Base-by-base conservation (phyloP, 2,888 invertebrate genomes). In the Saturnia pavonia region DNA sequence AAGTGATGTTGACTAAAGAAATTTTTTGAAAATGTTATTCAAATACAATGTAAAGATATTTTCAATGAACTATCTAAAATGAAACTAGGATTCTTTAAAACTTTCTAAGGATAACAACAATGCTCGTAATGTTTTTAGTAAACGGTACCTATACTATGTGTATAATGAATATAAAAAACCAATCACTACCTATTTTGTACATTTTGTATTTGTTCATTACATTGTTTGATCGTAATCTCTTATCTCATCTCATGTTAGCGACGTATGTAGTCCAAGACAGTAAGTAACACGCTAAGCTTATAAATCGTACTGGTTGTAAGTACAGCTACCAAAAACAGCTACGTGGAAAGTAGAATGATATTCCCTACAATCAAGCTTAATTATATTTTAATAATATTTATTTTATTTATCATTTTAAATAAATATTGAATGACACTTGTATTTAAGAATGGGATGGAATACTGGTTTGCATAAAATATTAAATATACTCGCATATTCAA, bases 1-100 rank as follows among this genome's bases (percentile, higher is more conserved):
- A 69, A 67, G 69, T 63, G 40, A 63, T 63, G 63, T 63, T 70
- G 60, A 63, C 65, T 68, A 68, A 68, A 68, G 68, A 40, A 68
- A 51, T 68, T 68, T 68, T 68, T 68, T 68, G 48, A 67, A 67
- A 68, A 68, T 68, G 68, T 45, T 68, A 68, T 68, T 54, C 51
- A 54, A 68, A 68, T 68, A 68, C 40, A 63, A 40, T 63, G 63
- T 63, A 27, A 63, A 7, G 63, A 40, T 63, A 27, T 63, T 40
- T 40, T 63, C 63, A 63, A 63, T 63, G 16, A 40, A 63, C 40
- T 34, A 19, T 40, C 34, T 63, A 63, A 40, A 34, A 34, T 63
- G 63, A 34, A 16, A 63, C 63, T n/a, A 8, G 7, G 63, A 63
- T 34, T 63, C 19, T 40, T 27, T 63, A 63, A 63, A 40, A 19